A percentile compares a stretch with the other conserved stretches of the same genome.
Conservation (phyloP, 2,888 invertebrate genomes). For the Stenurella melanura region DNA sequence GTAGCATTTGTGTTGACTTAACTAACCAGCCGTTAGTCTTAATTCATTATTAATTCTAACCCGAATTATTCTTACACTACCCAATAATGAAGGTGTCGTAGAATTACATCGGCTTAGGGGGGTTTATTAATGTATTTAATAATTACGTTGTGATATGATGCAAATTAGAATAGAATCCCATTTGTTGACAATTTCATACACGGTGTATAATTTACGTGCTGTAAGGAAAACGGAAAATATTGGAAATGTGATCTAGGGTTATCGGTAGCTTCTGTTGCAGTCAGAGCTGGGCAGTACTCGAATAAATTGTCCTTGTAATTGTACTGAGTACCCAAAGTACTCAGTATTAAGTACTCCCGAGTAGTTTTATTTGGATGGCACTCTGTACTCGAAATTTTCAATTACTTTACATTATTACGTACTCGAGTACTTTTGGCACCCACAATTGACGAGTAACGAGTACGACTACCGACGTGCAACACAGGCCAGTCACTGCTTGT, state of each 20-base stretch:
- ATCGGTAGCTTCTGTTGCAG: neutral
- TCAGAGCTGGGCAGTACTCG: too few species aligned
- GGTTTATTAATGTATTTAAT: conserved; percentile 39
- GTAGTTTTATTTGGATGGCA: too few species aligned
- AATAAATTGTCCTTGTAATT: too few species aligned
- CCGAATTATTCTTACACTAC: conserved; percentile 23
- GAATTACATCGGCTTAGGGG: conserved; percentile 27
- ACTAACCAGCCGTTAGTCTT: conserved; percentile 37
- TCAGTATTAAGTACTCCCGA: too few species aligned
- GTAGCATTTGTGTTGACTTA: conserved; percentile 33
- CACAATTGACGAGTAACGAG: too few species aligned
- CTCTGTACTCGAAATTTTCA: too few species aligned
- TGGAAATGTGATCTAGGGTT: conserved; percentile 1
- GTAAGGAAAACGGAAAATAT: neutral
- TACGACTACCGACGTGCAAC: too few species aligned
- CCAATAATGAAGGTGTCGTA: conserved; percentile 35
- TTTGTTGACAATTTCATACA: conserved; percentile 30
- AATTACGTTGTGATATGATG: conserved; percentile 27
- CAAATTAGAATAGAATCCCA: conserved; percentile 26
- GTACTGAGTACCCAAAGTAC: too few species aligned
- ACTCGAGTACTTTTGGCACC: too few species aligned
- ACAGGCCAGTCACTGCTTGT: too few species aligned
- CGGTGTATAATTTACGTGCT: neutral
- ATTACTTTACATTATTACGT: too few species aligned
- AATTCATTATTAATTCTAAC: conserved; percentile 35